These are phyloP conservation scores for Xiphydria camelus DNA, from an alignment of 2,888 invertebrate species.

Conservation along the genomic window DNA sequence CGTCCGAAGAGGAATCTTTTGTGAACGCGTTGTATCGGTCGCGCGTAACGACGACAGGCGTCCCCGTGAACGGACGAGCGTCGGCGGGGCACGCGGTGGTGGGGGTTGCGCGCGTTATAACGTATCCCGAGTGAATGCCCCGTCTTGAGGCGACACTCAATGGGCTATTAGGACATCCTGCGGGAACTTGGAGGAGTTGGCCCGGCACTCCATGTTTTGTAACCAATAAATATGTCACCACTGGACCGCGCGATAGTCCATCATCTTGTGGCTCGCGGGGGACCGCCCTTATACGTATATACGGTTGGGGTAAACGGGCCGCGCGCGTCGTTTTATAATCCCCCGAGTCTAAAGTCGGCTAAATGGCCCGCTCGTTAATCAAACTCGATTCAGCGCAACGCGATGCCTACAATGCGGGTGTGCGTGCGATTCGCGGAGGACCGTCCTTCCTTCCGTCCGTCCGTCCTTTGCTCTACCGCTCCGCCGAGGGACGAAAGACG, in stretches of 20 bases:
- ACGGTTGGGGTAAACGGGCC: constrained; percentile 10
- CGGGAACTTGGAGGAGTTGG: constrained; percentile 23
- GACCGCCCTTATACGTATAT: constrained; percentile 4
- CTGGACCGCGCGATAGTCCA: constrained; percentile 31
- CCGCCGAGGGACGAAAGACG: no score
- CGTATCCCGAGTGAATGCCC: constrained; percentile 25
- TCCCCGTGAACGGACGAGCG: no score
- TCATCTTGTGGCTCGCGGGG: constrained; percentile 27
- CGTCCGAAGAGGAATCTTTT: no score
- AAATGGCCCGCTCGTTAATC: constrained; percentile 37
- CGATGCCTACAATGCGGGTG: constrained; percentile 20
- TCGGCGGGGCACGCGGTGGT: no score
- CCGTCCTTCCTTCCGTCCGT: constrained; percentile 1
- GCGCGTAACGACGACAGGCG: no score
- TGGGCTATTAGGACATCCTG: constrained; percentile 30
- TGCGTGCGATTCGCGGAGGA: constrained; percentile 1
- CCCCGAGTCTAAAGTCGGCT: constrained; percentile 32
- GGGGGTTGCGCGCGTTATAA: no score
- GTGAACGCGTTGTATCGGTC: no score
- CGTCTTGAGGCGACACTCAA: constrained; percentile 25
- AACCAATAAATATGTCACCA: constrained; percentile 35
- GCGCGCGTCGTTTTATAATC: constrained; percentile 32
- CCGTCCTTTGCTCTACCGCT: background rate
- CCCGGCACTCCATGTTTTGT: constrained; percentile 24
- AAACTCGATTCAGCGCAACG: constrained; percentile 34